These are phyloP conservation scores for Dendropsophus ebraccatus DNA, from an alignment of 2,113 vertebrate species.

Conservation along the genomic window DNA sequence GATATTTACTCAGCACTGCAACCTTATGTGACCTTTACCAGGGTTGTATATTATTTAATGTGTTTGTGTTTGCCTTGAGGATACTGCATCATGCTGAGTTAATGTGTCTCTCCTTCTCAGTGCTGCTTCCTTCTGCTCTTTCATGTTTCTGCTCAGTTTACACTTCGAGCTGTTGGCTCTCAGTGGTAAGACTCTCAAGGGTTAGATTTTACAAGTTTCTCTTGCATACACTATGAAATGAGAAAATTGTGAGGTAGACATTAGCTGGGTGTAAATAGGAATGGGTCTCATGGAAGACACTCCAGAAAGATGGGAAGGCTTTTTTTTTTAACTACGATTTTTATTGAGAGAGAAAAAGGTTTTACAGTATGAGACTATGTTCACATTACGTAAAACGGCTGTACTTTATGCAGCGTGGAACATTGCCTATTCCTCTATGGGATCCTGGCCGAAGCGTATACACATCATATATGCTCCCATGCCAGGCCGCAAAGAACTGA, in stretches of 20 bases:
- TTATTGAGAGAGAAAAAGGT: too few species aligned
- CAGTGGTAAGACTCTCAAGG: conserved; percentile 39
- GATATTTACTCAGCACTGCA: conserved; percentile 11
- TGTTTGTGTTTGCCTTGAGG: conserved; percentile 39
- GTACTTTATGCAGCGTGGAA: too few species aligned
- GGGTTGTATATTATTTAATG: conserved; percentile 40
- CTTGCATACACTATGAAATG: conserved; percentile 28
- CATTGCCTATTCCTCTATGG: too few species aligned
- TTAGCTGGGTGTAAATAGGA: conserved; percentile 22
- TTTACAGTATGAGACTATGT: too few species aligned
- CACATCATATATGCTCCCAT: too few species aligned
- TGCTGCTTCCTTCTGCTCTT: conserved; percentile 21
- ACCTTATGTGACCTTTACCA: conserved; percentile 33
- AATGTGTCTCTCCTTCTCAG: conserved; percentile 33
- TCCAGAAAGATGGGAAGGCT: too few species aligned
- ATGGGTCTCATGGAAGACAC: not conserved
- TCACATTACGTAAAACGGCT: too few species aligned
- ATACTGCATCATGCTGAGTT: conserved; percentile 33
- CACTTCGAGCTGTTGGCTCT: conserved; percentile 37
- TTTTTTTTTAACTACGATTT: too few species aligned
- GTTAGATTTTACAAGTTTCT: conserved; percentile 40
- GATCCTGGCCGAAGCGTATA: too few species aligned
- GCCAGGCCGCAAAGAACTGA: too few species aligned
- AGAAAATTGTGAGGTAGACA: not conserved
- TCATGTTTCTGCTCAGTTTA: conserved; percentile 41